These are phyloP conservation scores for Pristionchus entomophagus DNA, from an alignment of 2,888 invertebrate species.

Conservation along the genomic window DNA sequence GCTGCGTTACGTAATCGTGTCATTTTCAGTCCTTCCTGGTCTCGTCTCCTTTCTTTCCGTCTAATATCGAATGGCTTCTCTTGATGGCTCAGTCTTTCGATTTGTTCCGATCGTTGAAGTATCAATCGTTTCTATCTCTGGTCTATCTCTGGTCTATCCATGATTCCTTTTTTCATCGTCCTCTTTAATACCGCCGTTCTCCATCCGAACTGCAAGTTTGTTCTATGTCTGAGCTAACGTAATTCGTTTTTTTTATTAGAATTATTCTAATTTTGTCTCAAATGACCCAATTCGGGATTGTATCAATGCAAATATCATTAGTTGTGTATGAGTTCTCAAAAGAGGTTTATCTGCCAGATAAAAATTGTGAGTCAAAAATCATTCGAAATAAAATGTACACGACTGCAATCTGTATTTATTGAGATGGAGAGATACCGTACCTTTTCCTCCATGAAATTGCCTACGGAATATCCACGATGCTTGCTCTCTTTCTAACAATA, in stretches of 20 bases:
- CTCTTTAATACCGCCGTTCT: not conserved
- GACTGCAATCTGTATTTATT: too few species aligned
- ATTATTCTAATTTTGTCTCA: not conserved
- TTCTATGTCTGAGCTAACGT: not conserved
- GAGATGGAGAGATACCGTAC: not conserved
- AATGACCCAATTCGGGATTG: not conserved
- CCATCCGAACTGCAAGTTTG: conserved; percentile 10
- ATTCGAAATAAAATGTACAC: not conserved
- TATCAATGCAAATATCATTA: not conserved
- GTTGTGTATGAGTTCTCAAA: not conserved
- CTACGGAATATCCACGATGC: not conserved
- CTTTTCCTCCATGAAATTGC: not conserved
- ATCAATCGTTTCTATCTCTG: not conserved
- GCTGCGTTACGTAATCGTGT: too few species aligned
- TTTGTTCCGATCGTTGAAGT: not conserved
- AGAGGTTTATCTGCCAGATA: not conserved
- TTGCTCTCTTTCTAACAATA: not conserved
- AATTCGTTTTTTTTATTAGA: too few species aligned
- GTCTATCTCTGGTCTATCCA: too few species aligned
- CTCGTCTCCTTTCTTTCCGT: too few species aligned
- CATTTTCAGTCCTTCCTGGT: too few species aligned
- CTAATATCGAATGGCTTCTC: too few species aligned
- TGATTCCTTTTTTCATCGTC: conserved; percentile 18
- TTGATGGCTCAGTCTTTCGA: not conserved
- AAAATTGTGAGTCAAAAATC: not conserved